Percentiles rank a stretch among this genome's conserved stretches.
These are phyloP conservation scores for Tineola bisselliella DNA, from an alignment of 2,888 invertebrate genomes.

Conservation along the genomic window DNA sequence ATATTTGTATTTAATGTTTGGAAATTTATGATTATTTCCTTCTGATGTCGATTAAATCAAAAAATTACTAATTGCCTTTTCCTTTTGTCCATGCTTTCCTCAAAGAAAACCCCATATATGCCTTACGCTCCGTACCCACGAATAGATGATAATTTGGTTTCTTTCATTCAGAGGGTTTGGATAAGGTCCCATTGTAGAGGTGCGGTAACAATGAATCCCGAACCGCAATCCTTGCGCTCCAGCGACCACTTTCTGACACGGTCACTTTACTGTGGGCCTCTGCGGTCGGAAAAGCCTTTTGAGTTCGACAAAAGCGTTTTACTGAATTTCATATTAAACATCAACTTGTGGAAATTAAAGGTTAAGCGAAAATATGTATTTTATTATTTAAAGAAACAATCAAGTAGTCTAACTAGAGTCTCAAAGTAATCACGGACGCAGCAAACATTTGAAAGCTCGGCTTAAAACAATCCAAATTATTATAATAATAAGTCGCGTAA, in stretches of 20 bases:
- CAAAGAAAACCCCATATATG: constrained; percentile 1
- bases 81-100: background rate
- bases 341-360: background rate
- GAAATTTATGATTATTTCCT: background rate
- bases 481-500: too few relatives aligned
- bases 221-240: constrained; percentile 28
- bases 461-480: too few relatives aligned
- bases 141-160: constrained; percentile 26
- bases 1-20: background rate
- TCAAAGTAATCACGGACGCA: too few relatives aligned
- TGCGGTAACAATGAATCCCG: background rate
- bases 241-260: constrained; percentile 37
- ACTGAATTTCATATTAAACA: background rate
- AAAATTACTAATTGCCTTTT: background rate
- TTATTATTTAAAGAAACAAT: too few relatives aligned
- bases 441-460: too few relatives aligned
- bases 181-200: constrained; percentile 12
- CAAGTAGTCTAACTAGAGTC: too few relatives aligned
- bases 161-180: constrained; percentile 21
- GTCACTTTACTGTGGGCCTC: constrained; percentile 30
- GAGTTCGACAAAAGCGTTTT: background rate
- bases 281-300: background rate
- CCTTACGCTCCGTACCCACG: background rate
- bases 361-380: too few relatives aligned
- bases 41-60: background rate